Evolutionary conservation across 2,888 invertebrate genomes (phyloP), one percentile per base, ranked within the genome.

Genomic region (Apodemia duryi): DNA sequence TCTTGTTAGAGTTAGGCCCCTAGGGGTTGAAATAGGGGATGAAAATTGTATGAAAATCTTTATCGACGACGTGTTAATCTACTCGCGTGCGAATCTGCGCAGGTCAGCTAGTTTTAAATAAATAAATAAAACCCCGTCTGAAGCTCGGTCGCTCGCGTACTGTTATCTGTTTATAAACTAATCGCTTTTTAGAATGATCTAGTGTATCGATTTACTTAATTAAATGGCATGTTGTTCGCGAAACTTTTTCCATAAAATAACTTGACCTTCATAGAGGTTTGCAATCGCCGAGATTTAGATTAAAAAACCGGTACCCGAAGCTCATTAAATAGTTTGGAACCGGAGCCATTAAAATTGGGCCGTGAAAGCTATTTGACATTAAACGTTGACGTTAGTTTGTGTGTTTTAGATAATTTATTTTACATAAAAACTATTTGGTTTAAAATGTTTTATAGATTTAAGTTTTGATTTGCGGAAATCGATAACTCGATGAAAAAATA

Each of bases 271-370:
- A 3, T 35, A n/a, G 62, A 49, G 49, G 49, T 46, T 46, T 51
- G 62, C 62, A 62, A 49, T 49, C 46, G 32, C 49, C 35, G 9
- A 62, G 49, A 49, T 62, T 35, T 62, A 29, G 32, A 46, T 62
- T 46, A 43, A 46, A 49, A 46, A 49, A 49, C 49, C 49, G 46
- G 49, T 62, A 49, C 6, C 62, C 49, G 32, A 46, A 49, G 61
- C 57, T 57, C 57, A 57, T 57, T 57, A 57, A 57, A 57, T 57
- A 57, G 57, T 57, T 49, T 28, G 46, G 46, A 49, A 62, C 62
- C 49, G 62, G 62, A 35, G 62, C 62, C 62, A 63, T 63, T 63
- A 63, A 63, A 63, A 63, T 63, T 63, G 62, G 62, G 49, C 62
- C 32, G 49, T 32, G 62, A 57, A 57, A 57, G 57, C 57, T 57